phyloP scores from a whole-genome alignment of 2,888 invertebrate genomes.

The Candidula unifasciata region DNA sequence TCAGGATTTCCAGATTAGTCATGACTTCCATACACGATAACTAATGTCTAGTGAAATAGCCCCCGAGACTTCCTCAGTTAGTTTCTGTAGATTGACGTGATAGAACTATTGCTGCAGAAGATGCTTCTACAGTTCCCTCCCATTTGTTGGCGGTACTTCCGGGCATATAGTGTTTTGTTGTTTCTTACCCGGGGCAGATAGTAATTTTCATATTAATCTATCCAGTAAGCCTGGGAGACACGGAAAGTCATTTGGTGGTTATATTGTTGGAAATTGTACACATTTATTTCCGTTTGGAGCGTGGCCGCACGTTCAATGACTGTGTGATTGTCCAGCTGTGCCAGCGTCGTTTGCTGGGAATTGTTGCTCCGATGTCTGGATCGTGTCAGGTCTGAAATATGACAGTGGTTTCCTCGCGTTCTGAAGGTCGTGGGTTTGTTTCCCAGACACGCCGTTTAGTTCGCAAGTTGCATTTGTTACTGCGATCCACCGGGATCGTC shows the following conservation, averaged over 20 bases:
- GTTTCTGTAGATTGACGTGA: not conserved
- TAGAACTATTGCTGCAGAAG: not conserved
- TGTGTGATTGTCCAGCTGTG: too few species aligned
- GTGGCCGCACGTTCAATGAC: too few species aligned
- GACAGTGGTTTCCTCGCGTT: too few species aligned
- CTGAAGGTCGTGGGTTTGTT: too few species aligned
- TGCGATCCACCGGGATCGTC: too few species aligned
- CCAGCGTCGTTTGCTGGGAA: too few species aligned
- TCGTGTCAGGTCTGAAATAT: too few species aligned
- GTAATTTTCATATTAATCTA: not conserved
- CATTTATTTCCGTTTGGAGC: not conserved
- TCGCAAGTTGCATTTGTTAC: too few species aligned
- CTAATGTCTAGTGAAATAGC: conserved; percentile 11
- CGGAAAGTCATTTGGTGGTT: conserved; percentile 5
- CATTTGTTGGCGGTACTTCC: not conserved
- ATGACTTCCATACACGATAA: not conserved
- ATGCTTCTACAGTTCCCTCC: too few species aligned
- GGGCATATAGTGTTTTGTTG: not conserved
- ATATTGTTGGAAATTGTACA: not conserved
- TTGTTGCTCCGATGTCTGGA: too few species aligned
- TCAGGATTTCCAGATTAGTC: not conserved
- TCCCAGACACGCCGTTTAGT: too few species aligned
- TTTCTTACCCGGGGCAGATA: not conserved
- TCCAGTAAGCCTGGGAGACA: not conserved
- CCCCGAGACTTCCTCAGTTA: not conserved